Conservation (phyloP, 2,113 vertebrate species). For the Phalacrocorax aristotelis region DNA sequence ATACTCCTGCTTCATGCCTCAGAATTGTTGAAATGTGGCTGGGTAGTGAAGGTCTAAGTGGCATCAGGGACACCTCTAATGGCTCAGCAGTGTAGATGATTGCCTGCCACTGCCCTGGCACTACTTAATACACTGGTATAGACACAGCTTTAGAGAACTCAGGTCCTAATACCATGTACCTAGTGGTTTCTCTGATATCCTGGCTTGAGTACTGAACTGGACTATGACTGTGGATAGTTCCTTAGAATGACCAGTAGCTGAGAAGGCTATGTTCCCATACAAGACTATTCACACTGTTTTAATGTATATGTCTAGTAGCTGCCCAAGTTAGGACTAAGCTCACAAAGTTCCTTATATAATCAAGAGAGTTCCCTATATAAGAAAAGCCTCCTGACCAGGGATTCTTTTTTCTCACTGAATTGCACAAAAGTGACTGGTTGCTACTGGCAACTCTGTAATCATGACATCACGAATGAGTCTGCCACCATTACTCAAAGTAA, state of each 20-base stretch:
- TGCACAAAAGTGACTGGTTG: not conserved
- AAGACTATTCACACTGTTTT: not conserved
- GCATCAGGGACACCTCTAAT: fast-evolving
- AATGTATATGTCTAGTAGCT: not conserved
- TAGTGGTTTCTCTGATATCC: not conserved
- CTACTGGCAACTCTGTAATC: not conserved
- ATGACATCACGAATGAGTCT: not conserved
- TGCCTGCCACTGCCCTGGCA: not conserved
- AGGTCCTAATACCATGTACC: not conserved
- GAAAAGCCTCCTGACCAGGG: not conserved
- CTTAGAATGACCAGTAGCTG: not conserved
- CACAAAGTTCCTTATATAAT: not conserved
- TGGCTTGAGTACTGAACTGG: not conserved
- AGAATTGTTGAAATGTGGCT: not conserved
- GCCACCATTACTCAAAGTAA: not conserved
- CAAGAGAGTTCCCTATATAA: not conserved
- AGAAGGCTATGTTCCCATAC: not conserved
- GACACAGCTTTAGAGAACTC: not conserved
- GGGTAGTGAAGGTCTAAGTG: not conserved
- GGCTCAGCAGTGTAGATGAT: not conserved
- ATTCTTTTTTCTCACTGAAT: not conserved
- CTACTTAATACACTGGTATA: no score
- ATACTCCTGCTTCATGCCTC: not conserved
- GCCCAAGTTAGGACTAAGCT: not conserved
- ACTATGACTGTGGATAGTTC: not conserved